These are phyloP conservation scores for Drosophila arawakana DNA, from an alignment of 1,140 invertebrate species.

Conservation along the genomic window DNA sequence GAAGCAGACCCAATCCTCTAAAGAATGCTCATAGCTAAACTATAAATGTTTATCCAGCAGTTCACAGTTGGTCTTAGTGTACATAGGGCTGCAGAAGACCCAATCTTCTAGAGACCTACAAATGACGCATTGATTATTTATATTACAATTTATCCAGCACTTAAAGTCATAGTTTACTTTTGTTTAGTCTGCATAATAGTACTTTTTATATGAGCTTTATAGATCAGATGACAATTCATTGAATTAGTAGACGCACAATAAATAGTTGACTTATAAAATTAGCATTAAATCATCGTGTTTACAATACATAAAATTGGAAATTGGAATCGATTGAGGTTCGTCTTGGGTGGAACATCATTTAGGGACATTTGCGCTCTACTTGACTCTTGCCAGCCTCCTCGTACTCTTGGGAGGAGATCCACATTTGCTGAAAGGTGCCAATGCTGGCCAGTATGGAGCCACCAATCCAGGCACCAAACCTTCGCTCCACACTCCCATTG, in stretches of 20 bases:
- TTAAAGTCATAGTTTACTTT: not conserved
- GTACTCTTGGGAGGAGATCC: constrained; percentile 98
- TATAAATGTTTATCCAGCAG: too few species aligned
- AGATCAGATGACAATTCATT: constrained; percentile 2
- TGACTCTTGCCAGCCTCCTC: constrained; percentile 96
- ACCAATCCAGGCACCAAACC: constrained; percentile 98
- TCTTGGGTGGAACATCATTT: constrained; percentile 52
- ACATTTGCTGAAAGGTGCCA: constrained; percentile 99
- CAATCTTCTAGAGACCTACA: too few species aligned
- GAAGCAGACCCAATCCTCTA: too few species aligned
- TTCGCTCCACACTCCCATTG: constrained; percentile 92
- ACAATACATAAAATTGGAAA: constrained; percentile 57
- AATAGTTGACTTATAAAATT: constrained; percentile 65
- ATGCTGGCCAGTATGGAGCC: constrained; percentile 97
- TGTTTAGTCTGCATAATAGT: not conserved
- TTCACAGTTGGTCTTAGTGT: too few species aligned
- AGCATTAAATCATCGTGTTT: constrained; percentile 55
- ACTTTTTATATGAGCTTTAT: constrained; percentile 12
- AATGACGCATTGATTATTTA: too few species aligned
- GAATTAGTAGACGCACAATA: constrained; percentile 35
- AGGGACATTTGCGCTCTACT: constrained; percentile 97
- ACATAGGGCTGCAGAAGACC: too few species aligned
- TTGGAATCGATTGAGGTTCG: constrained; percentile 17
- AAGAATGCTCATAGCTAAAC: too few species aligned
- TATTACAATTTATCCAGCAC: too few species aligned